Conservation (phyloP, 2,797 vertebrate genomes). For the Discoglossus pictus region DNA sequence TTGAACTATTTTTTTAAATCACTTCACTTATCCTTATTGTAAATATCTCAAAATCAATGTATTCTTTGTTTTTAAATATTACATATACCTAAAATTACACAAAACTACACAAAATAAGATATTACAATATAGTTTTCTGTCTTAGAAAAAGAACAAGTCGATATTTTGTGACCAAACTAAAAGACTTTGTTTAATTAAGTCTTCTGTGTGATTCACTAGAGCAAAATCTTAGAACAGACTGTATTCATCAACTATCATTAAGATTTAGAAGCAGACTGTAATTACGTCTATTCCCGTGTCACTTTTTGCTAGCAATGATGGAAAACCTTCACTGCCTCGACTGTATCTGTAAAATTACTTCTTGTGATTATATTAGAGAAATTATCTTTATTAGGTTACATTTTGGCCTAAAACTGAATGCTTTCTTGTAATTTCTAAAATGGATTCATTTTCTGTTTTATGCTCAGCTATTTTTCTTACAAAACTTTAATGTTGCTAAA, state of each 20-base stretch:
- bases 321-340: conserved; percentile 10
- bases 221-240: conserved; percentile 21
- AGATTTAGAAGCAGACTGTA: conserved; percentile 46
- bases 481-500: too few relatives aligned
- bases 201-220: conserved; percentile 46
- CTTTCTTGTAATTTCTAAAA: too few relatives aligned
- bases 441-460: background rate
- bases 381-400: background rate
- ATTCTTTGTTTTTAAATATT: too few relatives aligned
- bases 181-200: conserved; percentile 41
- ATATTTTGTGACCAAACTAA: conserved; percentile 13
- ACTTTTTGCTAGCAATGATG: conserved; percentile 20
- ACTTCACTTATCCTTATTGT: too few relatives aligned
- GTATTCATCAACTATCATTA: conserved; percentile 51
- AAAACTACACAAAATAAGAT: too few relatives aligned
- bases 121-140: background rate
- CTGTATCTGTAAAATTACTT: conserved; percentile 8
- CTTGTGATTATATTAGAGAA: background rate
- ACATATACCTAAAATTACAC: too few relatives aligned
- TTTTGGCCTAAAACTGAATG: too few relatives aligned
- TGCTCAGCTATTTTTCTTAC: background rate
- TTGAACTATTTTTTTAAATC: too few relatives aligned
- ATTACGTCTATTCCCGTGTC: conserved; percentile 43
- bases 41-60: too few relatives aligned
- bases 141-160: too few relatives aligned